A percentile compares a stretch with the other conserved stretches of the same genome.
Conservation (phyloP, 1,140 invertebrate genomes). For the Nylanderia fulva region DNA sequence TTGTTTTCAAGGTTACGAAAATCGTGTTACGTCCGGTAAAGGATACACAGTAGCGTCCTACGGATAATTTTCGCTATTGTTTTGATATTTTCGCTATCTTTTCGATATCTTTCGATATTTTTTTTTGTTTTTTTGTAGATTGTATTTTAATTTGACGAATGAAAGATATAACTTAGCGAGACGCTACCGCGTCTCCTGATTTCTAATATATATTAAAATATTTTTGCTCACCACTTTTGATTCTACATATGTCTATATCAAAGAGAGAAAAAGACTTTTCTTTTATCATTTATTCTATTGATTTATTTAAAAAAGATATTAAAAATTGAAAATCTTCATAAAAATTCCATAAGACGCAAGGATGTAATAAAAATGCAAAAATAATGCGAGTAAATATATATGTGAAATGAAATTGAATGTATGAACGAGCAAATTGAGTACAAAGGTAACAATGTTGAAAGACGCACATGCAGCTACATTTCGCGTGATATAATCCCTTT, state of each 20-base stretch:
- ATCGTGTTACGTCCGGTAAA: no score
- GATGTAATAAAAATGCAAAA: neutral
- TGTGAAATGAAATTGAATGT: slow-evolving; percentile 9
- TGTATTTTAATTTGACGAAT: no score
- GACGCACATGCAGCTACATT: slow-evolving; percentile 7
- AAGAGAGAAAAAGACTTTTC: neutral
- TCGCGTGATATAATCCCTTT: neutral
- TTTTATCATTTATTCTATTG: no score
- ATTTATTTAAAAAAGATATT: neutral
- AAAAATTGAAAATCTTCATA: neutral
- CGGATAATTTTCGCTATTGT: no score
- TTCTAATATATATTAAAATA: no score
- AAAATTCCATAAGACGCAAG: neutral
- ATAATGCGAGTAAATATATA: neutral
- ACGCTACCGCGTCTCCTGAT: no score
- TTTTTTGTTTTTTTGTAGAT: no score
- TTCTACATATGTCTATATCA: neutral
- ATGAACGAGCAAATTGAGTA: neutral
- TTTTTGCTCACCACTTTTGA: neutral
- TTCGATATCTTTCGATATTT: no score
- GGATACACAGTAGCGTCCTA: no score
- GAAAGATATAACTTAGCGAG: no score
- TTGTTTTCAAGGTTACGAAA: no score
- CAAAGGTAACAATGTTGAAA: neutral
- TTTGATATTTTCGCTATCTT: no score